Conservation (phyloP, 30 jellyfish, hydroid and myxozoan genomes). For the Aurelia coerulea region DNA sequence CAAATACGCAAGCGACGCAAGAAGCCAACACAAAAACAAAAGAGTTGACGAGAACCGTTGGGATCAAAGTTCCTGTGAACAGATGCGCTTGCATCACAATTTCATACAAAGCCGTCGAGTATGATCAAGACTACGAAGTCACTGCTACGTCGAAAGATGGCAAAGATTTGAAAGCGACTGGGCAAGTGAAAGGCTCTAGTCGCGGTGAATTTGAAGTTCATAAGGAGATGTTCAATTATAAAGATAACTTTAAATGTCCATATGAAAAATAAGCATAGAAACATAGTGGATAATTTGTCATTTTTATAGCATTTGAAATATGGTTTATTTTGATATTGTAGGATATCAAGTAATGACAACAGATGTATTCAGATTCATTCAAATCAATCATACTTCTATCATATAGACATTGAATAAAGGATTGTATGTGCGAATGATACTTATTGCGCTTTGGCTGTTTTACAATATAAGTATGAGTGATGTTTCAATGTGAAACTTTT, state of each 20-base stretch:
- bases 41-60: neutral
- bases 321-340: no score
- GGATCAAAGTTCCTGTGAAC: constrained; percentile 14
- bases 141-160: constrained; percentile 40
- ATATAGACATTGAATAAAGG: no score
- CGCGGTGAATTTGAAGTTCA: constrained; percentile 7
- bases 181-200: constrained; percentile 8
- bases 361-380: no score
- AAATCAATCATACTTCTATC: no score
- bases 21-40: neutral
- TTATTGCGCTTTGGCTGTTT: no score
- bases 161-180: constrained; percentile 11
- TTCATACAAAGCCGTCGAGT: constrained; percentile 9
- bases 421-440: no score
- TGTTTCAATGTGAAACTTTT: no score
- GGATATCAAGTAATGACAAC: no score
- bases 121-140: neutral
- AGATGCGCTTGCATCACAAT: constrained; percentile 35
- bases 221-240: neutral
- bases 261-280: constrained; percentile 1
- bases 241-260: constrained; percentile 25
- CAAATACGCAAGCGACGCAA: neutral
- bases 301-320: no score
- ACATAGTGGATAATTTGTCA: neutral
- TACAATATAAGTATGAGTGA: no score